Evolutionary conservation across 1,140 invertebrate genomes (phyloP).

Genomic region (Drosophila tristis): DNA sequence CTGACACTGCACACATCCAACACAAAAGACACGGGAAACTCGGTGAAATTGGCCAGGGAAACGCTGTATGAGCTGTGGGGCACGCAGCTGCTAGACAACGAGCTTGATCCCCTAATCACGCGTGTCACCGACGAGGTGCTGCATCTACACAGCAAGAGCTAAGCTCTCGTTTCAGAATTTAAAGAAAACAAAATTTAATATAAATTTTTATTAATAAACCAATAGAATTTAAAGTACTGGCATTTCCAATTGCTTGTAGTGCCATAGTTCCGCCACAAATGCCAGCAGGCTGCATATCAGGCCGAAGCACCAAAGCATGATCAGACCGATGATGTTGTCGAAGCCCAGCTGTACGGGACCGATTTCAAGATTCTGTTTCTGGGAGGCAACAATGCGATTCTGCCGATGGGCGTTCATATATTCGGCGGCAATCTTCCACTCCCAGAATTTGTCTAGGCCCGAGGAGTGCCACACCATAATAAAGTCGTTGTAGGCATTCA

Average conservation of each 20-base stretch:
- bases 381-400: conserved; percentile 64
- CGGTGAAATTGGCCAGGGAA: conserved; percentile 39
- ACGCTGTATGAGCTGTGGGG: conserved; percentile 64
- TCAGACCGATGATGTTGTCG: conserved; percentile 67
- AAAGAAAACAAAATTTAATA: background rate
- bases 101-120: conserved; percentile 69
- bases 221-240: background rate
- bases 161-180: background rate
- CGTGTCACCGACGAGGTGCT: conserved; percentile 73
- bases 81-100: conserved; percentile 42
- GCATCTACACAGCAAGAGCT: conserved; percentile 13
- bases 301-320: conserved; percentile 70
- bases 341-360: conserved; percentile 71
- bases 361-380: conserved; percentile 51
- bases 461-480: conserved; percentile 69
- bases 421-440: conserved; percentile 68
- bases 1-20: conserved; percentile 52
- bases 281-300: conserved; percentile 60
- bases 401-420: conserved; percentile 70
- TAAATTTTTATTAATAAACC: background rate
- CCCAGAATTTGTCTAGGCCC: conserved; percentile 75
- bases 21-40: background rate
- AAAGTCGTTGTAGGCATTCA: conserved; percentile 59
- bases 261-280: conserved; percentile 59
- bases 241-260: background rate